Evolutionary conservation across 2,113 vertebrate species (phyloP).

Genomic region (Misgurnus anguillicaudatus): DNA sequence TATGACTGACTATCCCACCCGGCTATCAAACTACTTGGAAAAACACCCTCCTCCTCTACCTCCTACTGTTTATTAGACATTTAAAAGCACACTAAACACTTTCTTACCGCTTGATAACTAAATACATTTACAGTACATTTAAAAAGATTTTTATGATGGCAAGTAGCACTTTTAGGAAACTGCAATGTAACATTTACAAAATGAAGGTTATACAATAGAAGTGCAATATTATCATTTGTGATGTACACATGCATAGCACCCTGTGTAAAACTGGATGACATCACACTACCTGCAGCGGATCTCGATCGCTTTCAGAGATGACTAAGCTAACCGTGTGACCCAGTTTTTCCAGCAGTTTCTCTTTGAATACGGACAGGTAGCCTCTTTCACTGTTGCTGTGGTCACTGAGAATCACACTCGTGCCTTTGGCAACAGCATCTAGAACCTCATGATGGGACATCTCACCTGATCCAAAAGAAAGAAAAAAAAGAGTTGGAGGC

Average conservation of each 20-base stretch:
- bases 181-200: not conserved
- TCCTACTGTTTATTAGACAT: not conserved
- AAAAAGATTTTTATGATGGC: not conserved
- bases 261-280: not conserved
- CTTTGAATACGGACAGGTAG: constrained; percentile 84
- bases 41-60: constrained; percentile 48
- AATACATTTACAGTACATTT: not conserved
- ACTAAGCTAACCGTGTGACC: constrained; percentile 74
- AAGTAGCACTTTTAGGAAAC: not conserved
- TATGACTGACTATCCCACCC: constrained; percentile 82
- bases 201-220: not conserved
- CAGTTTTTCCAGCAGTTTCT: constrained; percentile 71
- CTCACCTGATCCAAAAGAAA: constrained; percentile 80
- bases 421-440: constrained; percentile 83
- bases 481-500: not conserved
- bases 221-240: not conserved
- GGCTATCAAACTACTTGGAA: constrained; percentile 74
- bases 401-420: constrained; percentile 89
- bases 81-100: not conserved
- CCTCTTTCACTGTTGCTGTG: constrained; percentile 97
- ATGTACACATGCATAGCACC: not conserved
- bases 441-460: constrained; percentile 96
- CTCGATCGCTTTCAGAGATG: constrained; percentile 83
- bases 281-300: constrained; percentile 85
- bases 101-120: not conserved